Base-by-base conservation (phyloP, 2,888 invertebrate species). In the Platyscelio sp. region DNA sequence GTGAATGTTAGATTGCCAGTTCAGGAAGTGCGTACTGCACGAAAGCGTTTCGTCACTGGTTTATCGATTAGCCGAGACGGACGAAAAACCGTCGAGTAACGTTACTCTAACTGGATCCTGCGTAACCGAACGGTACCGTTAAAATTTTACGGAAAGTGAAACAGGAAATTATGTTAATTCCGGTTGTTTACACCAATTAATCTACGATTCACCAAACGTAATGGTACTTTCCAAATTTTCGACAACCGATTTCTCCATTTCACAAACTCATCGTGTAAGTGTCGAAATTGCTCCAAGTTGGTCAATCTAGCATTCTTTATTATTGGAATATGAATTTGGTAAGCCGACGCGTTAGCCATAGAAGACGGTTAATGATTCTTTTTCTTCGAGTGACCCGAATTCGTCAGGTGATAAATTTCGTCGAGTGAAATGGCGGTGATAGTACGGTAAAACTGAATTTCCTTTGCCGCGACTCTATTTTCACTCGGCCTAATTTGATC, bases 401-500 rank as follows among this genome's bases (percentile, higher is more conserved):
- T 46, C 46, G 29, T n/a, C 3, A 5, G 26, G 40, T 33, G 38
- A 26, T 58, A 33, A 27, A 43, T 65, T n/a, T 43, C 11, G 56
- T 29, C 9, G 1, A 51, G 75, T 46, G 29, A 65, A 74, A 63
- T 63, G 26, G 29, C 13, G 3, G n/a, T 1, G 51, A 22, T 38
- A 27, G 38, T 20, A 11, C 24, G 29, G 51, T 20, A 18, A 56
- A 54, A 51, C 29, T 33, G n/a, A 29, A 54, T 61, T 77, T 77
- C 61, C 61, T 61, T 51, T n/a, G 49, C 5, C 3, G 29, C 13
- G 29, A 40, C 33, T 33, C 22, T 33, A 67, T 67, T 80, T 80
- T 80, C 72, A 51, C 72, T 80, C 60, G 67, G 65, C 72, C 79
- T 43, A 60, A 80, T 60, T 80, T 68, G 74, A 68, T 51, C 29